Evolutionary conservation across 2,113 vertebrate genomes (phyloP), one percentile per base, ranked within the genome.

Genomic region (Columba livia): DNA sequence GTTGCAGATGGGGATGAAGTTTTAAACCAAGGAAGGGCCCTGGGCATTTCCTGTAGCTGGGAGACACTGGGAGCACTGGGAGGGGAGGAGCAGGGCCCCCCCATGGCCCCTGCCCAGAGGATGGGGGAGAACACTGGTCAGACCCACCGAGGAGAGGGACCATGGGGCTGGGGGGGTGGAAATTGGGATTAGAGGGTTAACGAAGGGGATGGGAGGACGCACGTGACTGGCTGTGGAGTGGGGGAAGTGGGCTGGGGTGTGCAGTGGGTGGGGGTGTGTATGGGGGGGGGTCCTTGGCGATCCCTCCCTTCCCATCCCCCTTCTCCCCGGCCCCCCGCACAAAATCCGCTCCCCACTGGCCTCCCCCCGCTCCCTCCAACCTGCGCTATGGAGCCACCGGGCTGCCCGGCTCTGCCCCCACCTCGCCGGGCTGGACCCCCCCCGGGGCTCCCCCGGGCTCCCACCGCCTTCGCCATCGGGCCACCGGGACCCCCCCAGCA

Each of bases 311-410:
- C 85, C 24, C 50, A n/a, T 19, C 84, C 84, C 36, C 42, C 69
- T 11, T 53, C 86, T 38, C 70, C 60, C 70, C 47, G 4, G 53
- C 28, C 10, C 79, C 83, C 71, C 48, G 75, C 89, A 85, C 89
- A 86, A 86, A 86, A 86, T 74, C 75, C 69, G 38, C 75, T 72
- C 75, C 69, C 62, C 40, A 25, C 34, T 34, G 40, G 31, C 44
- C 72, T 12, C 61, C 73, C 66, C 61, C 25, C 54, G 47, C 18
- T 31, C 54, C 54, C 23, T 50, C 70, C 48, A 95, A 96, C 83
- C 83, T 65, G 91, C 92, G 83, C 88, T 95, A 99, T 99, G 99
- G 98, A 99, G 96, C 96, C 98, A 36, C 98, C 98, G 88, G 97
- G 89, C 92, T 98, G 99, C 96, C 95, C 98, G 97, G 93, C 98